Evolutionary conservation across 2,888 invertebrate genomes (phyloP), one percentile per base, ranked within the genome.

Genomic region (Amiota communis): DNA sequence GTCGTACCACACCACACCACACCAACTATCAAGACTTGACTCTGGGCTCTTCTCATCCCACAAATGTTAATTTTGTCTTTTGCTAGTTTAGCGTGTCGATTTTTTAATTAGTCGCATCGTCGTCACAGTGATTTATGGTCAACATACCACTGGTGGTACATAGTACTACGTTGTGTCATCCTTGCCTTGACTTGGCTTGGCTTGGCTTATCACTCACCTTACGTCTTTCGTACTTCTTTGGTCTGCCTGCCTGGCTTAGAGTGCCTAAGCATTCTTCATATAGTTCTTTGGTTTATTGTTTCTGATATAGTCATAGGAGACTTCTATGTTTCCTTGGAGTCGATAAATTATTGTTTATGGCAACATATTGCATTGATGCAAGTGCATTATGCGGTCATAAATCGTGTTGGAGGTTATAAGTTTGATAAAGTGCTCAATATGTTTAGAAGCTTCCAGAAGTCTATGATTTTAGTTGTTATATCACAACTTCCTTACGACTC

Each of bases 11-110:
- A 53, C 53, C 53, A 53, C 8, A 53, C 53, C 13, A 53, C n/a
- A 36, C 63, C 63, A 63, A 53, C n/a, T 49, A 15, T 17, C 65
- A 48, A 15, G 46, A 8, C 53, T 46, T n/a, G 48, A 1, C 36
- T 17, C 47, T 49, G 47, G 64, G 53, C 15, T 36, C 49, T 23
- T 53, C 68, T 70, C 51, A 51, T 71, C 68, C 74, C 69, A 81
- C 78, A 78, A 83, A 85, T 85, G 83, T 85, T 84, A 85, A 83
- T 83, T 85, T 79, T 76, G 84, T 78, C 85, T 84, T 78, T 80
- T 79, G 86, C 84, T 84, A 83, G 86, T 83, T 83, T 81, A 84
- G 83, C 86, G 83, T 83, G 83, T 83, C 86, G 86, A 83, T 83
- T 83, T 83, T 83, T 83, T 83, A 83, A 83, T 83, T 83, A 83